Conservation (phyloP, 1,140 invertebrate species). For the Platorchestia sp. region DNA sequence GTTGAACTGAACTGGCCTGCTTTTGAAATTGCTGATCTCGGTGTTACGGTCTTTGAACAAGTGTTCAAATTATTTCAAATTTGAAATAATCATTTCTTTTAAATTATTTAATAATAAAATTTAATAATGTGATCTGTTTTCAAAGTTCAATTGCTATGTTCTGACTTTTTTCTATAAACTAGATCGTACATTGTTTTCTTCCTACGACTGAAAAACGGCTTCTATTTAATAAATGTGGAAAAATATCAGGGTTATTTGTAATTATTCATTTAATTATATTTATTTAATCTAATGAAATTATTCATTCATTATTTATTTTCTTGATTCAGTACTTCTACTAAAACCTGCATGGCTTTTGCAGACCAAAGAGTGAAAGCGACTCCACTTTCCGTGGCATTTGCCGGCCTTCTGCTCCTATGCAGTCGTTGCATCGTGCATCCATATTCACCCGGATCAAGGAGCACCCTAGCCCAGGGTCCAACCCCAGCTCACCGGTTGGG, state of each 20-base stretch:
- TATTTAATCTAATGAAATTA: no score
- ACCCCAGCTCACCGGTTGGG: slow-evolving; percentile 60
- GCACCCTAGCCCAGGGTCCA: slow-evolving; percentile 64
- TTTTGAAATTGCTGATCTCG: no score
- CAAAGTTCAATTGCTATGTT: not conserved
- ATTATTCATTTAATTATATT: no score
- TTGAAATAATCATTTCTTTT: no score
- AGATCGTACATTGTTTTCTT: not conserved
- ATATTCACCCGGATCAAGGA: slow-evolving; percentile 64
- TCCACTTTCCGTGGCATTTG: slow-evolving; percentile 28
- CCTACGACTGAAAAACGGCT: not conserved
- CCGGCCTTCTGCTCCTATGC: slow-evolving; percentile 41
- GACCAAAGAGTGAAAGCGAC: slow-evolving; percentile 26
- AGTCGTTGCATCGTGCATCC: slow-evolving; percentile 55
- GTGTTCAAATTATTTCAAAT: no score
- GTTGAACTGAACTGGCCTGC: no score
- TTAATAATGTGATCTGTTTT: not conserved
- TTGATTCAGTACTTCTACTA: not conserved
- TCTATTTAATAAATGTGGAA: not conserved
- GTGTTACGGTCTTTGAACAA: no score
- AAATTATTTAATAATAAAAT: not conserved
- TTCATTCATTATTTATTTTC: not conserved
- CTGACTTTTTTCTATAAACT: not conserved
- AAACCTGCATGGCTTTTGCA: not conserved
- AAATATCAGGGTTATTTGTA: not conserved